Evolutionary conservation across 1,140 invertebrate species (phyloP).

Genomic region (Drosophila kurseongensis): DNA sequence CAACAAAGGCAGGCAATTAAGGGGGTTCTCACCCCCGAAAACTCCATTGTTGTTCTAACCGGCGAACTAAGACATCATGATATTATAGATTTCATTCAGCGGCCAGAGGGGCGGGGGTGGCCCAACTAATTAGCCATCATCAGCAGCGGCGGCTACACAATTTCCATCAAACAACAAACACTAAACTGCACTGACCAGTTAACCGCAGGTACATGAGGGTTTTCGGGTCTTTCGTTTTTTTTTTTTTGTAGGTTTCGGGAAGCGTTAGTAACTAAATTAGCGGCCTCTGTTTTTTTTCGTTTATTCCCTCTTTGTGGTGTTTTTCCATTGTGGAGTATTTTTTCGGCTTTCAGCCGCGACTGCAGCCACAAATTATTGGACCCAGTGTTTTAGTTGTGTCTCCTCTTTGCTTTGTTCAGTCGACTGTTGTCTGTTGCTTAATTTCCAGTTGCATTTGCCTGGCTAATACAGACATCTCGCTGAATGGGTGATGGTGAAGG

Average conservation of each 20-base stretch:
- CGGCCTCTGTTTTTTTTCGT: constrained; percentile 47
- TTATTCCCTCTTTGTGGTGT: constrained; percentile 31
- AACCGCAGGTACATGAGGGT: constrained; percentile 75
- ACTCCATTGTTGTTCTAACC: constrained; percentile 49
- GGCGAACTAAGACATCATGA: constrained; percentile 56
- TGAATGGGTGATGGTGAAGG: neutral
- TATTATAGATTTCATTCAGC: constrained; percentile 29
- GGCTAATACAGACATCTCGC: constrained; percentile 77
- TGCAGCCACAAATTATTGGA: constrained; percentile 39
- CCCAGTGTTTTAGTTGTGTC: constrained; percentile 30
- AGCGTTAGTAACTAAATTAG: constrained; percentile 78
- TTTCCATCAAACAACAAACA: constrained; percentile 35
- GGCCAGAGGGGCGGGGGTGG: neutral
- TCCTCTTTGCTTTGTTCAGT: constrained; percentile 25
- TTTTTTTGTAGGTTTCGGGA: neutral
- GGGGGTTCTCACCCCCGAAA: constrained; percentile 3
- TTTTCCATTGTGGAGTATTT: constrained; percentile 3
- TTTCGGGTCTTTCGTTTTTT: constrained; percentile 13
- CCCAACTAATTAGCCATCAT: constrained; percentile 78
- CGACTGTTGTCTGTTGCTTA: constrained; percentile 55
- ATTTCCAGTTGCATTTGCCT: constrained; percentile 71
- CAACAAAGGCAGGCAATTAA: constrained; percentile 57
- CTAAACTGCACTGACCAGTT: constrained; percentile 48
- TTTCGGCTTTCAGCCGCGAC: constrained; percentile 20
- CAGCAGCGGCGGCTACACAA: constrained; percentile 70